Base-by-base conservation (phyloP, 2,888 invertebrate species). In the Periphyllus acericola region DNA sequence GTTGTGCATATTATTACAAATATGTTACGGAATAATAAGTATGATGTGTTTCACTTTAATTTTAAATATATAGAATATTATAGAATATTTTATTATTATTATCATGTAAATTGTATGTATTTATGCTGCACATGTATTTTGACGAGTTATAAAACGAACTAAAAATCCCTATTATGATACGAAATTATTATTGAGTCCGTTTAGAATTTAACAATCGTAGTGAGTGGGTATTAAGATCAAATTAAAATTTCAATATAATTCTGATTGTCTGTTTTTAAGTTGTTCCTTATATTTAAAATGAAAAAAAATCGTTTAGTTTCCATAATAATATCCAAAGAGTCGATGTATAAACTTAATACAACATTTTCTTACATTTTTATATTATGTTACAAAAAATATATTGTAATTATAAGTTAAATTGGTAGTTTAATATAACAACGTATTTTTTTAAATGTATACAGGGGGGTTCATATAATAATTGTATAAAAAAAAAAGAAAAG, bases 231-330 rank as follows among this genome's bases (percentile, higher is more conserved):
- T 46, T 14, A 55, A 55, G 72, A 72, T 82, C 46, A 72, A 55
- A 29, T 83, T 74, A 75, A 83, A 34, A 83, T 60, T 19, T 83
- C 83, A 75, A 74, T 83, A 74, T 74, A 74, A 83, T 83, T 83
- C 83, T 83, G 83, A 83, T 83, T 83, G 83, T 83, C 83, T 83
- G 83, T 75, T 83, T 75, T 75, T 75, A 75, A 75, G 55, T 83
- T 83, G 52, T 83, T 60, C 36, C 55, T 83, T 83, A 83, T 60
- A 74, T 74, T 83, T 74, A 74, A 74, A 60, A 83, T 74, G 55
- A 83, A 83, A 74, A 74, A 74, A 60, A 74, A 74, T 34, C 40
- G 52, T 72, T 25, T 52, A 34, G 11, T 29, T 52, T 72, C 34
- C 46, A 82, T 36, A 83, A 60, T 83, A 74, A 74, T 83, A 83